Evolutionary conservation across 1,140 invertebrate genomes (phyloP), one percentile per base, ranked within the genome.

Genomic region (Chironomus striatipennis): DNA sequence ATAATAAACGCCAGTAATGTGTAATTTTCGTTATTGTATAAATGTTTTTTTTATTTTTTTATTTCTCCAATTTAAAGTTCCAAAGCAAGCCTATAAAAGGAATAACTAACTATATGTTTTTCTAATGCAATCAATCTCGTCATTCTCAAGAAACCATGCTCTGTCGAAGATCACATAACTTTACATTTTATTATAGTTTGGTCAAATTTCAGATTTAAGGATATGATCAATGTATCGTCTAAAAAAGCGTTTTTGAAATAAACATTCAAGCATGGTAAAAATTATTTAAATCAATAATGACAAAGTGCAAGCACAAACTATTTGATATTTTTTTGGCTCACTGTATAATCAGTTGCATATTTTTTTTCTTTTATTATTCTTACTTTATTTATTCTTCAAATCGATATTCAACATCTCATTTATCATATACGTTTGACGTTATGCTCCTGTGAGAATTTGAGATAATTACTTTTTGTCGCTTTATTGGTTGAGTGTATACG

Each of bases 101-200:
- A 34, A 34, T 34, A 34, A 34, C 24, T 34, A 34, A n/a, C n/a
- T 34, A 34, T 34, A 34, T 5, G n/a, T n/a, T n/a, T n/a, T n/a
- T n/a, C n/a, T n/a, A n/a, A n/a, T n/a, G n/a, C n/a, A n/a, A n/a
- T n/a, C n/a, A n/a, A 34, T 34, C 24, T 34, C 24, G 5, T 34
- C 24, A 34, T 1, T 34, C 24, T n/a, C n/a, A n/a, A n/a, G 24
- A 34, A 2, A 34, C 24, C 2, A 34, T 5, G 5, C 24, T 34
- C 24, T 12, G 47, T n/a, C n/a, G 47, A 57, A 5, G n/a, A 57
- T 57, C 65, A 70, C 65, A 70, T 70, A 70, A 70, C 18, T 70
- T 70, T 70, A 20, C 65, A 70, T 70, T 70, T 70, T 70, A 70
- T 70, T 70, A 70, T 70, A 18, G 17, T 70, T n/a, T 10, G 24